Conservation (phyloP, 1,140 invertebrate species). For the Episyrphus balteatus region DNA sequence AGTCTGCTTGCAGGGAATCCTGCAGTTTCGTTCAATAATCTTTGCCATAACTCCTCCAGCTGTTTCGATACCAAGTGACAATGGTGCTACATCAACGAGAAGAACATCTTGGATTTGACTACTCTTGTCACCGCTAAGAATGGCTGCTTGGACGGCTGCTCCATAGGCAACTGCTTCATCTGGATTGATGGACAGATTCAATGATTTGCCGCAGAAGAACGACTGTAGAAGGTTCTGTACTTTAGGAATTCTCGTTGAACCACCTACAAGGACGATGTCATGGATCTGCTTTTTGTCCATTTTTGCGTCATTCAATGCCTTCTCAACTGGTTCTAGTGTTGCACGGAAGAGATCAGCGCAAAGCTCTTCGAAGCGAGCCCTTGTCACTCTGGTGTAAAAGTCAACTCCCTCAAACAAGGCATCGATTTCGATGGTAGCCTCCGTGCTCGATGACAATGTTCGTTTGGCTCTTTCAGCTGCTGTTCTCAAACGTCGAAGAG, state of each 20-base stretch:
- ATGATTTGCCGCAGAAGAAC: slow-evolving; percentile 51
- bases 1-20: slow-evolving; percentile 53
- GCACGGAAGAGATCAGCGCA: slow-evolving; percentile 67
- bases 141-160: slow-evolving; percentile 65
- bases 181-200: slow-evolving; percentile 64
- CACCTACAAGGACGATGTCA: slow-evolving; percentile 52
- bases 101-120: slow-evolving; percentile 42
- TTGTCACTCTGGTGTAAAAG: slow-evolving; percentile 73
- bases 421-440: slow-evolving; percentile 62
- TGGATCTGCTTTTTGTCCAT: slow-evolving; percentile 57
- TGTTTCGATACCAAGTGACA: slow-evolving; percentile 49
- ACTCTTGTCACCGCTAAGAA: slow-evolving; percentile 56
- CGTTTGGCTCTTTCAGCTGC: slow-evolving; percentile 61
- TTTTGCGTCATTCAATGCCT: slow-evolving; percentile 60
- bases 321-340: slow-evolving; percentile 61
- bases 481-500: slow-evolving; percentile 62
- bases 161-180: slow-evolving; percentile 69
- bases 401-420: slow-evolving; percentile 64
- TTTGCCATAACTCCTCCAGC: slow-evolving; percentile 53
- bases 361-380: slow-evolving; percentile 78
- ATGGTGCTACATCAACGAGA: slow-evolving; percentile 44
- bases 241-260: slow-evolving; percentile 53
- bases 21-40: slow-evolving; percentile 49
- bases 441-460: slow-evolving; percentile 52
- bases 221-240: slow-evolving; percentile 51